A percentile compares a stretch with the other conserved stretches of the same genome.
phyloP scores from a whole-genome alignment of 2,888 invertebrate genomes.

The Sericinus montela region DNA sequence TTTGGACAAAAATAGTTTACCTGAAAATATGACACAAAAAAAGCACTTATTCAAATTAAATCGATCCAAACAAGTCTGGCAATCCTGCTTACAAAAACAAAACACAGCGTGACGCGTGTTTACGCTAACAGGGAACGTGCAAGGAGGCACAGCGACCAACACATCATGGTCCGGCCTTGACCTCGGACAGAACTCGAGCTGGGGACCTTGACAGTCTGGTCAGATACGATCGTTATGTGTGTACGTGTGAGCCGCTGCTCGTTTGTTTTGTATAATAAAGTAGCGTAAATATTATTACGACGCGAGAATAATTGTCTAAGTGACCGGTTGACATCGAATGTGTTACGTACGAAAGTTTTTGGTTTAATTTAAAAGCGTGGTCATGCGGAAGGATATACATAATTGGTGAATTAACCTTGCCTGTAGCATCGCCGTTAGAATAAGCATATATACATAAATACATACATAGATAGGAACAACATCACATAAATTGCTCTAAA shows the following conservation, averaged over 20 bases:
- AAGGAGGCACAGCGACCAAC: not conserved
- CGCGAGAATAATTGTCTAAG: not conserved
- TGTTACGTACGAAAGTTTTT: no score
- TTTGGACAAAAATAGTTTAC: no score
- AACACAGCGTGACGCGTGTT: not conserved
- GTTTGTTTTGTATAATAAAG: slow-evolving; percentile 3
- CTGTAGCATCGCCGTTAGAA: no score
- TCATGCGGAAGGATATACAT: no score
- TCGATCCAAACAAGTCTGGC: no score
- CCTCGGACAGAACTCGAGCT: slow-evolving; percentile 3
- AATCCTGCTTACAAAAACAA: not conserved
- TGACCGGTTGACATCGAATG: not conserved
- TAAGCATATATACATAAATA: no score
- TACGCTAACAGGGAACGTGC: not conserved
- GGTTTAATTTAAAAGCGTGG: no score
- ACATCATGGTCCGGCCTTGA: slow-evolving; percentile 4
- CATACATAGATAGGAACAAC: no score
- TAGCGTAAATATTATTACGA: not conserved
- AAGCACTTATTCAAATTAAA: no score
- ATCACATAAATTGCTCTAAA: no score
- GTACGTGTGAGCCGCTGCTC: not conserved
- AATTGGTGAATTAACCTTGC: no score
- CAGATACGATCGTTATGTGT: slow-evolving; percentile 8
- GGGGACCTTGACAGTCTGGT: slow-evolving; percentile 10
- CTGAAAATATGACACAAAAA: no score